Base-by-base conservation (phyloP, 2,888 invertebrate genomes). In the Cabera pusaria region DNA sequence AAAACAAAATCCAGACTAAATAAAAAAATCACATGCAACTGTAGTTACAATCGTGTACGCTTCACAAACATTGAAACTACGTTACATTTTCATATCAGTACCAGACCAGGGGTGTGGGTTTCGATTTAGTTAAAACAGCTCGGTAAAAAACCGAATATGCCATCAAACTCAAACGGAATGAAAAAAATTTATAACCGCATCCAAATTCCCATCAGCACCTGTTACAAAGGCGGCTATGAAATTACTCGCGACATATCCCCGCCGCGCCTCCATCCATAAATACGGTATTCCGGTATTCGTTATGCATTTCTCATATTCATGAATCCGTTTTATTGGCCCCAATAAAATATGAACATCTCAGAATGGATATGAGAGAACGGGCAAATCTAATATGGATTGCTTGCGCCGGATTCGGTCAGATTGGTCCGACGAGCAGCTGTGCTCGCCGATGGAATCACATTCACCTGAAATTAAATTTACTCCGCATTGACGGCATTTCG, bases 271-370 rank as follows among this genome's bases (percentile, higher is more conserved):
- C 73, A 71, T 77, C 87, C 86, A 88, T 88, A 88, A 88, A 88
- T 88, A 88, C 79, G 80, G 73, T 84, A 88, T 88, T 84, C 86
- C 79, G 80, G 73, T 84, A 88, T 88, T 84, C 86, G 88, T 88
- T 86, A 88, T 88, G 87, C 88, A 87, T 87, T 87, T 88, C 86
- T 87, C 88, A 88, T 88, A 87, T 88, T 89, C 90, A 86, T 89
- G 90, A 88, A 90, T 89, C 89, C 89, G 81, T 89, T 90, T 90
- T 90, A 90, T 90, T 90, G 89, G 88, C 84, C 84, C 78, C 87
- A 87, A 90, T 90, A 90, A 90, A 90, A 90, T 90, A 90, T 90
- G 90, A 88, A 89, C 88, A 88, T 89, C 89, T 89, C 82, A 82
- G 86, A 89, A 88, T 87, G 88, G 88, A 85, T 88, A 85, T 82